Base-by-base conservation (phyloP, 2,888 invertebrate species). In the Amiota minor region DNA sequence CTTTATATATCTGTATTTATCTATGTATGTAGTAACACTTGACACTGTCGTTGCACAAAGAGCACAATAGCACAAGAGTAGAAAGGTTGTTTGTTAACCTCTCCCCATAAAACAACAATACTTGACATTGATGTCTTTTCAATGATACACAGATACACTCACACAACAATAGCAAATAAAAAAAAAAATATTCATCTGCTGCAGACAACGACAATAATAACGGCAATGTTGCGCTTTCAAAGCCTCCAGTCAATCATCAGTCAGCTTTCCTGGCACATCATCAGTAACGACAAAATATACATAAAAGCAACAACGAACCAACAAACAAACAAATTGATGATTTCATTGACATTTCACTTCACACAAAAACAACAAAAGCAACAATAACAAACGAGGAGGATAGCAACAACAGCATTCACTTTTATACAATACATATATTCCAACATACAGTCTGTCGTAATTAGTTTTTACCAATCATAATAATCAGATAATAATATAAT, bases 321-420 rank as follows among this genome's bases (percentile, higher is more conserved):
- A 53, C 53, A 53, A 45, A 53, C 53, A 53, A 45, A 23, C 50
- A 68, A 68, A 53, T 68, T 68, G 67, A 68, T 53, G 67, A 68
- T 53, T 68, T 53, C 67, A 53, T 68, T 68, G 67, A 50, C 53
- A 53, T 53, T 65, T 45, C 18, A 11, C 65, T 53, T 14, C 35
- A 35, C 2, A 35, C 6, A 35, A 6, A 2, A 35, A 35, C n/a
- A 53, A n/a, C 53, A 11, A 65, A 2, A 49, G 53, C 35, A 35
- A 16, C 67, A 67, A 59, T 16, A 53, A 53, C 14, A 53, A n/a
- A 53, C n/a, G 4, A n/a, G 53, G 23, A 23, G 23, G 35, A 35
- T 3, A 50, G 4, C n/a, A 12, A 50, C 2, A 2, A 59, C 59
- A 18, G 53, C 59, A 59, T 59, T 59, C 59, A 59, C 20, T 59